Base-by-base conservation (phyloP, 2,113 vertebrate species). In the Rhagologus leucostigma region DNA sequence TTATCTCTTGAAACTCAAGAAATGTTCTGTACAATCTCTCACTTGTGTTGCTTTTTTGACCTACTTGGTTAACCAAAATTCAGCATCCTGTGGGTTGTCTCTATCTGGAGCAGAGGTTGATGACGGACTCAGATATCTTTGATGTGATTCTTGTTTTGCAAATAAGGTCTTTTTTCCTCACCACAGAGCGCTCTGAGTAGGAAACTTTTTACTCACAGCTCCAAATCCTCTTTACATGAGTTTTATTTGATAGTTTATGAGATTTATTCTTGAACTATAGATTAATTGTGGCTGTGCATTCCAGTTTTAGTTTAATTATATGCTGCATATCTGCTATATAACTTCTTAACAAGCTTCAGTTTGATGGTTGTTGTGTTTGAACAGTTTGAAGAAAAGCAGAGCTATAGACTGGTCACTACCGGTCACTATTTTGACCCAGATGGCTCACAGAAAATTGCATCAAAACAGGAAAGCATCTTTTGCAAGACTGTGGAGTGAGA, bases 1-100 rank as follows among this genome's bases (percentile, higher is more conserved):
- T 86, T 56, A 60, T 64, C 35, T 81, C 64, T 64, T 89, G 52
- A 78, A 87, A 84, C 30, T 92, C 65, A 22, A 52, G 47, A 94
- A 92, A 81, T 63, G 47, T 44, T 75, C 21, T 77, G 7, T 67
- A 80, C 24, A 32, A 70, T 35, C 21, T 96, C 55, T 49, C 60
- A 70, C 35, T 90, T 44, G 6, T 53, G 42, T 63, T 92, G 76
- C 60, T 92, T 95, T 96, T 93, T 78, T 92, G 80, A 94, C 92
- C 95, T 93, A 96, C 29, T 91, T 95, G 90, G 86, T 97, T 95
- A 95, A 97, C 84, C 84, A 89, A 84, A 75, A 37, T 33, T 92
- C 79, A 84, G 42, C 68, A 81, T 83, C 60, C 64, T 89, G 96
- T 92, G 91, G 86, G 71, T 74, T 94, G 46, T 83, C 16, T 77